phyloP scores from a whole-genome alignment of 2,113 vertebrate genomes.

The Channa argus region DNA sequence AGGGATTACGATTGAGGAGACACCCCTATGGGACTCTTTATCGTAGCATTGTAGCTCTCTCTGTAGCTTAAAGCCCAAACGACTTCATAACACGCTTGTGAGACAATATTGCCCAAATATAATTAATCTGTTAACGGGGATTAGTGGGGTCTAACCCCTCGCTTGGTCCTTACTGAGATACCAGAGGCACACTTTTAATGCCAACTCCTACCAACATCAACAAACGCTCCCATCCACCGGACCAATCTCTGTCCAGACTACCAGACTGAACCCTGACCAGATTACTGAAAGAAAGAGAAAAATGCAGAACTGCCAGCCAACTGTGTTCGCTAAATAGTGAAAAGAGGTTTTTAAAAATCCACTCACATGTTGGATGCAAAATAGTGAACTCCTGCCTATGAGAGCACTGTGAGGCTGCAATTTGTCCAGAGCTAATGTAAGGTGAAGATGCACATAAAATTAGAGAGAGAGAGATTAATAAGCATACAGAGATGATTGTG shows the following conservation, averaged over 20 bases:
- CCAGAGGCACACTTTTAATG: constrained; percentile 28
- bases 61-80: constrained; percentile 51
- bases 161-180: constrained; percentile 32
- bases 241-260: constrained; percentile 59
- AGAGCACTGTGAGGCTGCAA: constrained; percentile 40
- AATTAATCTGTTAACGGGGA: constrained; percentile 75
- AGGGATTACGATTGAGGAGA: constrained; percentile 80
- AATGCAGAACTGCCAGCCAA: constrained; percentile 26
- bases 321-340: constrained; percentile 27
- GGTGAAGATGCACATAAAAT: constrained; percentile 60
- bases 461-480: constrained; percentile 43
- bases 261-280: constrained; percentile 57
- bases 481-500: constrained; percentile 57
- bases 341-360: constrained; percentile 49
- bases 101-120: constrained; percentile 74
- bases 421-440: constrained; percentile 48
- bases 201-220: constrained; percentile 54
- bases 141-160: constrained; percentile 58
- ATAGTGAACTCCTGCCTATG: constrained; percentile 51
- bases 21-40: constrained; percentile 78
- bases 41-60: constrained; percentile 65
- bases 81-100: constrained; percentile 56
- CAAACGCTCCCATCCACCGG: constrained; percentile 46
- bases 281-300: constrained; percentile 51
- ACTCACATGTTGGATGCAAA: constrained; percentile 68